phyloP scores from a whole-genome alignment of 30 jellyfish, hydroid and myxozoan species.

The Cassiopea xamachana region DNA sequence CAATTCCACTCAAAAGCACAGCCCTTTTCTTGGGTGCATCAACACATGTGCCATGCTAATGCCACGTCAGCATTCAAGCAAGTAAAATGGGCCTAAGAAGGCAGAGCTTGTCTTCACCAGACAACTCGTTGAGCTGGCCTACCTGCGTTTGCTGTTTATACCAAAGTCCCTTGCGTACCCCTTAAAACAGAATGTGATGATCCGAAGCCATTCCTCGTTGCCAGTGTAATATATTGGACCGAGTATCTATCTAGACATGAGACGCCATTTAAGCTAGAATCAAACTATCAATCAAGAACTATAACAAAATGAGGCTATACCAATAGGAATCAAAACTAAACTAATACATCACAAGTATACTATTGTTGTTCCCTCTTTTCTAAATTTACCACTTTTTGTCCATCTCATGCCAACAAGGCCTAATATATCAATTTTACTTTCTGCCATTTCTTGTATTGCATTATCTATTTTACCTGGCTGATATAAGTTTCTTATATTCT shows the following conservation, averaged over 20 bases:
- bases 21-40: slow-evolving; percentile 41
- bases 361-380: too few species aligned
- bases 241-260: neutral
- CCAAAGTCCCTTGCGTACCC: slow-evolving; percentile 5
- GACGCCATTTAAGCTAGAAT: neutral
- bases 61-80: slow-evolving; percentile 40
- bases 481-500: too few species aligned
- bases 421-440: too few species aligned
- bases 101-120: slow-evolving; percentile 47
- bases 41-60: neutral
- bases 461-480: too few species aligned
- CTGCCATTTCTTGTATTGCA: too few species aligned
- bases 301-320: slow-evolving; percentile 26
- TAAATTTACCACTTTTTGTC: too few species aligned
- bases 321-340: slow-evolving; percentile 5
- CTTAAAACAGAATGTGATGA: slow-evolving; percentile 38
- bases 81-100: slow-evolving; percentile 36
- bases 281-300: neutral
- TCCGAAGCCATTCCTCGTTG: slow-evolving; percentile 41
- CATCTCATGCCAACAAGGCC: too few species aligned
- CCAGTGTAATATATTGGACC: slow-evolving; percentile 24
- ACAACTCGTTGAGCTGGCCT: slow-evolving; percentile 39
- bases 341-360: slow-evolving; percentile 25
- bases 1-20: slow-evolving; percentile 28
- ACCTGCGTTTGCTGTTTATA: neutral